Evolutionary conservation across 2,113 vertebrate species (phyloP), one percentile per base, ranked within the genome.

Genomic region (Thalassarche chlororhynchos): DNA sequence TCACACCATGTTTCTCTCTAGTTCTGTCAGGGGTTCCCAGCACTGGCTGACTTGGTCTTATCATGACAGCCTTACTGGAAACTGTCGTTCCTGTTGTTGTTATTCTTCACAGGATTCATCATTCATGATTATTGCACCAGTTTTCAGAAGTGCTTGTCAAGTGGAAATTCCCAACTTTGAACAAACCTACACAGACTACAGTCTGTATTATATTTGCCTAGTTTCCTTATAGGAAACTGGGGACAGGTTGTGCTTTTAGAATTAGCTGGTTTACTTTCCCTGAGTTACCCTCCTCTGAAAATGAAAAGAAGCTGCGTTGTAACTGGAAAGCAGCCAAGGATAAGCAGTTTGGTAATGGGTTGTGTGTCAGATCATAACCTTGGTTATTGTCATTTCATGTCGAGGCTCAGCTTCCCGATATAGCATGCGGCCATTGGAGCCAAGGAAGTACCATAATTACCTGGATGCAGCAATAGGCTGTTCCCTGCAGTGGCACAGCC

Each of bases 11-110:
- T 54, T 84, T 40, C 36, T 69, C 44, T 61, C n/a, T 36, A 18
- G n/a, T 88, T 89, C 68, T 85, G 60, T 68, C 64, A 81, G n/a
- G 1, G 9, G 49, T 94, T 96, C 93, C 92, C 91, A 88, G 80
- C 65, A 95, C 42, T 49, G 49, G 2, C 36, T 93, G 42, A 28
- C 36, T 91, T 60, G 28, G 28, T 72, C 64, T 93, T 88, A 71
- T 14, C 91, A 60, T 18, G 29, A 75, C 40, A 66, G 26, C 12
- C n/a, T 95, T 95, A 97, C 91, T 69, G 89, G 89, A 94, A 96
- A 72, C 81, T 70, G 4, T 52, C 10, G 3, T 81, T 80, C 64
- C 70, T 26, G 4, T 74, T 90, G 60, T 49, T 71, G 9, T 52
- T 68, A 49, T 24, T 89, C 65, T 93, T 87, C n/a, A 40, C 24